Evolutionary conservation across 2,888 invertebrate species (phyloP), one percentile per base, ranked within the genome.

Genomic region (Trichopria drosophilae): DNA sequence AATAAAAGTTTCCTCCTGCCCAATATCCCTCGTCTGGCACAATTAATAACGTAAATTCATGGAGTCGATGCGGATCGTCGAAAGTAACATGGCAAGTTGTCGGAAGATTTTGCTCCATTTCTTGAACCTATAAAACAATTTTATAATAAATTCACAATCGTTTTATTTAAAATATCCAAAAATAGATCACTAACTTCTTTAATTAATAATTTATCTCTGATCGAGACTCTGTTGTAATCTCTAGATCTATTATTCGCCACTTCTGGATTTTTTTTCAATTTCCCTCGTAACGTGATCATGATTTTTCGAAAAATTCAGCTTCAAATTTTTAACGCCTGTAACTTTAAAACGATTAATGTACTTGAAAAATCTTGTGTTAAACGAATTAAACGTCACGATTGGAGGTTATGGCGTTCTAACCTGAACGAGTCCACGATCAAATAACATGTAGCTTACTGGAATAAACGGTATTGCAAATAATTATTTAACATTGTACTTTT

Each of bases 11-110:
- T 24, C 96, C 96, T 47, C 89, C 89, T 66, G 82, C 80, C 93
- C 95, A 96, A 70, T 86, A 87, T 0, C 95, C 94, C 77, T 93
- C 92, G 61, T 90, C 88, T 3, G 93, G 91, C 49, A 82, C 77
- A 47, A 95, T 87, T 37, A 82, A 82, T 58, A 96, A 78, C 31
- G 80, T 79, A 74, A 96, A 93, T 67, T 88, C 86, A 73, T 88
- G 87, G 41, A 95, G 80, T 62, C 84, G 81, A 73, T 93, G 86
- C 23, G 90, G 89, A 77, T 94, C 88, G 50, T 86, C 86, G 70
- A 94, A 93, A 62, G 80, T 80, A 53, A 90, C 82, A 69, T 84
- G 82, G 77, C 93, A 93, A 10, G 89, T 88, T 50, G 79, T 76
- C 18, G 93, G 93, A 58, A 93, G 80, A 61, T 86, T 85, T 70